Base-by-base conservation (phyloP, 2,113 vertebrate genomes). In the Cyanistes caeruleus region DNA sequence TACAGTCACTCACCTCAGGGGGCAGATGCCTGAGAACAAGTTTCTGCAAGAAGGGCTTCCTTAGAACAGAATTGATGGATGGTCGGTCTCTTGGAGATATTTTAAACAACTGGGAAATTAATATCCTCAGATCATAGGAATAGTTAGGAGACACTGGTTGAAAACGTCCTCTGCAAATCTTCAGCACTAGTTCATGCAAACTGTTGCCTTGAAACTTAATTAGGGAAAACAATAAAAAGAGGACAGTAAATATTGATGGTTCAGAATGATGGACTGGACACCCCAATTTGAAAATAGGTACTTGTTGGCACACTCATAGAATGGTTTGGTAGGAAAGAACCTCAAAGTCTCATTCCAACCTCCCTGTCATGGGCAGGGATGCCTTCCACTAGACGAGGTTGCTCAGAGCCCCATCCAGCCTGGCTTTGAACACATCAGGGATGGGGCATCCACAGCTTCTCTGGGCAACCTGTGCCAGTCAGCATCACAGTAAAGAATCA, bases 61-160 rank as follows among this genome's bases (percentile, higher is more conserved):
- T 98, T 81, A 99, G 96, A 85, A 99, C 95, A 1, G 99, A 99
- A 91, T 68, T 99, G 85, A 99, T 93, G 2, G 99, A 99, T 5
- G 99, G 99, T 23, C 99, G 97, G 74, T 99, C 98, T 65, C 91
- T 97, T 1, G 99, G 98, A 93, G 97, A 98, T 52, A 98, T 98
- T 98, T 98, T 99, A 81, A 99, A 99, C 81, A 99, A 97, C 48
- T 99, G 99, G 7, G 97, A 95, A 89, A 99, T 55, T 82, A 99
- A 96, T 68, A 97, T 92, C 67, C 95, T 98, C 3, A 99, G 97
- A 12, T 99, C 98, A 8, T 72, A 94, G 3, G 99, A 99, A 96
- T 99, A 99, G 64, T 82, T 97, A 28, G 95, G 41, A 27, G 99
- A 97, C 13, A 99, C 77, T 0, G 99, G 99, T 24, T 73, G 96